Evolutionary conservation across 2,888 invertebrate genomes (phyloP), one percentile per base, ranked within the genome.

Genomic region (Lucinisca nassula): DNA sequence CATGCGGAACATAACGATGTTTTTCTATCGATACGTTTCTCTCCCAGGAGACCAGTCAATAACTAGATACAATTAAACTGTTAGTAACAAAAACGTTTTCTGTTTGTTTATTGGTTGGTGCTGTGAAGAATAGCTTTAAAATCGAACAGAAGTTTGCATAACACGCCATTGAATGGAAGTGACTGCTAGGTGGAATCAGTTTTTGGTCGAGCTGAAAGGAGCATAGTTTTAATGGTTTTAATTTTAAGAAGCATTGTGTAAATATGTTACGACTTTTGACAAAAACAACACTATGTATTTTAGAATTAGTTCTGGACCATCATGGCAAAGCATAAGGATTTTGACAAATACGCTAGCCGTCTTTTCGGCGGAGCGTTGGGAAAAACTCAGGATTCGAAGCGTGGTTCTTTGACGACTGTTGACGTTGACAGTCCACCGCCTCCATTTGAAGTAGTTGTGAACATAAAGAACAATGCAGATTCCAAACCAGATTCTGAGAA

Each of bases 251-350:
- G n/a, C n/a, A n/a, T n/a, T n/a, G n/a, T n/a, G n/a, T n/a, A n/a
- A n/a, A n/a, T n/a, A n/a, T n/a, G n/a, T n/a, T n/a, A n/a, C n/a
- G n/a, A n/a, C n/a, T n/a, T n/a, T n/a, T n/a, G n/a, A n/a, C n/a
- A n/a, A n/a, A n/a, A n/a, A n/a, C n/a, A n/a, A n/a, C n/a, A n/a
- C n/a, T n/a, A n/a, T n/a, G n/a, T n/a, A n/a, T n/a, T n/a, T n/a
- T n/a, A n/a, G n/a, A n/a, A n/a, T n/a, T n/a, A n/a, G n/a, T n/a
- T n/a, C n/a, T n/a, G n/a, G 58, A 4, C 8, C 3, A 14, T 58
- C 6, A 85, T 85, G 85, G 78, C 77, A 17, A 82, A 51, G 37
- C 81, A 82, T 17, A 86, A 86, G 70, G 77, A 86, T n/a, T 86
- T 86, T 40, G 79, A 86, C 24, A 67, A 79, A 27, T 86, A 75